Base-by-base conservation (phyloP, 2,113 vertebrate species). In the Xyliphius kryptos region DNA sequence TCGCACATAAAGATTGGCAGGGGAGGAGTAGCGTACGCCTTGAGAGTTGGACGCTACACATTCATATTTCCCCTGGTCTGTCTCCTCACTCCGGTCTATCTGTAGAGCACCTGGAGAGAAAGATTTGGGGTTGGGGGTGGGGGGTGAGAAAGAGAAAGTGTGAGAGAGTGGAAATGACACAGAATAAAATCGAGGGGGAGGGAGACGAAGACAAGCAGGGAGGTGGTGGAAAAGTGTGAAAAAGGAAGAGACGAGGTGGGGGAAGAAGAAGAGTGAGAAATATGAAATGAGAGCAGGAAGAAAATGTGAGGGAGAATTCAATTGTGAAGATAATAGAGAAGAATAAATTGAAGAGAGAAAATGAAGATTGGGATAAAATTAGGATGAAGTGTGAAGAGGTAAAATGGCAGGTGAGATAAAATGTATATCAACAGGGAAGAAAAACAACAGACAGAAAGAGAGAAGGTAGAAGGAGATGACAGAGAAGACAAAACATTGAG, bases 1-100 rank as follows among this genome's bases (percentile, higher is more conserved):
- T 99, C 96, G 89, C 88, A 99, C 96, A 66, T 99, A 99, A 74
- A 99, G 91, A 86, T 98, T 99, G 77, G 96, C 96, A 0, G 96
- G 95, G 15, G 96, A 91, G 1, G 95, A 99, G 82, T 97, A 98
- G 75, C 95, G 95, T 67, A 97, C 95, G 1, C 96, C 96, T 0
- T 94, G 92, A 62, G 89, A 91, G 83, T 99, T 99, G 77, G 91
- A 93, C 68, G 95, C 94, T 74, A 99, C 96, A 1, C 95, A 98
- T 66, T 99, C 95, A 1, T 98, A 98, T 77, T 99, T 99, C 79
- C 96, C 96, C 85, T 99, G 96, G 85, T 99, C 96, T 0, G 93
- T 96, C 84, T 98, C 95, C 76, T 99, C 95, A 3, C 94, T 98
- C 89, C 94, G 94, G 60, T 99, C 96, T 0, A 99, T 98, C 83